Conservation (phyloP, 2,113 vertebrate genomes). For the Nycticebus coucang region DNA sequence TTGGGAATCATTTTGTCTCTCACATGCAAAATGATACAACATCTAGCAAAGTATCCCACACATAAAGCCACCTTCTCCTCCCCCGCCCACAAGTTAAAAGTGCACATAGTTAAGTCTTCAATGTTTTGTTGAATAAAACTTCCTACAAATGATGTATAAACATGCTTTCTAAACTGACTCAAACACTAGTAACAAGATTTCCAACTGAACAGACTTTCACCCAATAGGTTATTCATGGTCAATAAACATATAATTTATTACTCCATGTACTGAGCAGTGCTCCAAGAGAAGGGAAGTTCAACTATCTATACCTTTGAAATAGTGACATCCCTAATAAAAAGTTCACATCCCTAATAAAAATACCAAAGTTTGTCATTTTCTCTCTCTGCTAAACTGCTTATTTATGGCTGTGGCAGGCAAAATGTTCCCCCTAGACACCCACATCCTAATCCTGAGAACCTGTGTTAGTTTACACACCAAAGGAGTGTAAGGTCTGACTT, state of each 20-base stretch:
- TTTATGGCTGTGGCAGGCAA: background rate
- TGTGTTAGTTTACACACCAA: background rate
- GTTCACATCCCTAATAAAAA: background rate
- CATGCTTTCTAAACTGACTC: background rate
- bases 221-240: background rate
- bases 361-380: background rate
- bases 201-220: background rate
- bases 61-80: background rate
- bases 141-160: background rate
- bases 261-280: background rate
- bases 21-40: background rate
- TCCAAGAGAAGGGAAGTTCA: background rate
- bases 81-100: background rate
- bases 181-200: constrained; percentile 11
- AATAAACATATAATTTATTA: background rate
- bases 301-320: background rate
- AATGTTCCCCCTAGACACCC: background rate
- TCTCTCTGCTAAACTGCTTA: background rate
- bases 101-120: background rate
- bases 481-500: background rate
- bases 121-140: constrained; percentile 19
- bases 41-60: background rate
- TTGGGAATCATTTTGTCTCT: background rate
- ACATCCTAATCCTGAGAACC: background rate
- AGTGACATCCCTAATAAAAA: background rate